Evolutionary conservation across 2,888 invertebrate genomes (phyloP).

Genomic region (Oscheius sp.): DNA sequence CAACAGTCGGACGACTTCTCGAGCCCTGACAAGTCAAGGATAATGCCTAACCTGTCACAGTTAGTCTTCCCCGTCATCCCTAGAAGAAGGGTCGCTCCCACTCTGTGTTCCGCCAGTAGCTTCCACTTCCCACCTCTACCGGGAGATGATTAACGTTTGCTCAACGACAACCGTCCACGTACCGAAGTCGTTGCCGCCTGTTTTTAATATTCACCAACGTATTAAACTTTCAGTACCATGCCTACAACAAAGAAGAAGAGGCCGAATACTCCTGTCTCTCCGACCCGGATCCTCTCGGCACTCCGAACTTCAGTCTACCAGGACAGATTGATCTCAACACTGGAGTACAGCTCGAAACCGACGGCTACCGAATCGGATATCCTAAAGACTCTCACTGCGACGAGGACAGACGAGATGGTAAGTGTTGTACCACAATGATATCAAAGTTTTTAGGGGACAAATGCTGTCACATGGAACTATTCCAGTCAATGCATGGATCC

Average conservation of each 20-base stretch:
- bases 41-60: too few relatives aligned
- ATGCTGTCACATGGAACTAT: conserved; percentile 23
- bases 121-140: too few relatives aligned
- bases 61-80: too few relatives aligned
- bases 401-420: conserved; percentile 21
- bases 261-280: conserved; percentile 38
- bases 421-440: background rate
- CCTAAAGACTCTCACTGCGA: conserved; percentile 52
- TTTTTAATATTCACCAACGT: too few relatives aligned
- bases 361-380: conserved; percentile 46
- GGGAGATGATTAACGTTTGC: too few relatives aligned
- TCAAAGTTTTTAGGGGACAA: conserved; percentile 10
- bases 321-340: conserved; percentile 15
- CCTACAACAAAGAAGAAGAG: conserved; percentile 46
- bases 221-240: conserved; percentile 41
- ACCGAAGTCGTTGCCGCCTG: too few relatives aligned
- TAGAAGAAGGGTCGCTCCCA: too few relatives aligned
- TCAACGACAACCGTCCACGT: too few relatives aligned
- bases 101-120: too few relatives aligned
- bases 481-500: conserved; percentile 6
- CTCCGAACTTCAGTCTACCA: conserved; percentile 36
- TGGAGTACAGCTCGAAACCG: conserved; percentile 32
- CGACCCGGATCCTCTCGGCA: conserved; percentile 46
- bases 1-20: too few relatives aligned
- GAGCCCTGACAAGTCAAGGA: too few relatives aligned